phyloP scores from a whole-genome alignment of 2,888 invertebrate genomes.

The Nomada flava region DNA sequence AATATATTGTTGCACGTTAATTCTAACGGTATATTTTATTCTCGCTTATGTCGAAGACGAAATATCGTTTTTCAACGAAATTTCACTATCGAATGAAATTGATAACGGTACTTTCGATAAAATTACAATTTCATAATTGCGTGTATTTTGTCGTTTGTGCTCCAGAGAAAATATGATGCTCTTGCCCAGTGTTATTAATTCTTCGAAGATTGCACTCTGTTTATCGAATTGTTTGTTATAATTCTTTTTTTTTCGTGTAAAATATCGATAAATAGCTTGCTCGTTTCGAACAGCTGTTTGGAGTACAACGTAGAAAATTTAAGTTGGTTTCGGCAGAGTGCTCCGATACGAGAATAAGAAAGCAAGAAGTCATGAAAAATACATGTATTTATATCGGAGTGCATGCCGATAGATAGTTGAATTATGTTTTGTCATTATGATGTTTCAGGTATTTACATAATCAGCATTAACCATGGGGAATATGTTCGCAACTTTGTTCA shows the following conservation, averaged over 20 bases:
- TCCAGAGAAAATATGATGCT: conserved; percentile 19
- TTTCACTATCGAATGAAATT: conserved; percentile 13
- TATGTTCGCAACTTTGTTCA: conserved; percentile 98
- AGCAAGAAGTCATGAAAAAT: not conserved
- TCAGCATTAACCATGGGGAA: conserved; percentile 95
- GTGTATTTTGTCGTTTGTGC: conserved; percentile 2
- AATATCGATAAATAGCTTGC: not conserved
- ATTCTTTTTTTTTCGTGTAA: not conserved
- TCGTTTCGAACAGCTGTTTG: not conserved
- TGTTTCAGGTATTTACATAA: conserved; percentile 85
- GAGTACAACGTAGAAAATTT: not conserved
- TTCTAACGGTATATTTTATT: conserved; percentile 18
- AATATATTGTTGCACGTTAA: conserved; percentile 34
- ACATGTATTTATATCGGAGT: not conserved
- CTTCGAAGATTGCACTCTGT: not conserved
- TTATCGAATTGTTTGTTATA: not conserved
- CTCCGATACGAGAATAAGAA: not conserved
- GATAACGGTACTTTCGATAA: conserved; percentile 9
- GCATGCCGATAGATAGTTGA: not conserved
- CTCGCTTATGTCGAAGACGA: conserved; percentile 33
- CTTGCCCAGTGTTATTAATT: conserved; percentile 27
- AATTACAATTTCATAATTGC: conserved; percentile 10
- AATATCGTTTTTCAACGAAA: conserved; percentile 3
- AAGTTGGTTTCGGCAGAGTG: not conserved
- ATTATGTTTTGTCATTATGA: not conserved